These are phyloP conservation scores for Camelus dromedarius DNA, from an alignment of 2,113 vertebrate species.

Conservation along the genomic window DNA sequence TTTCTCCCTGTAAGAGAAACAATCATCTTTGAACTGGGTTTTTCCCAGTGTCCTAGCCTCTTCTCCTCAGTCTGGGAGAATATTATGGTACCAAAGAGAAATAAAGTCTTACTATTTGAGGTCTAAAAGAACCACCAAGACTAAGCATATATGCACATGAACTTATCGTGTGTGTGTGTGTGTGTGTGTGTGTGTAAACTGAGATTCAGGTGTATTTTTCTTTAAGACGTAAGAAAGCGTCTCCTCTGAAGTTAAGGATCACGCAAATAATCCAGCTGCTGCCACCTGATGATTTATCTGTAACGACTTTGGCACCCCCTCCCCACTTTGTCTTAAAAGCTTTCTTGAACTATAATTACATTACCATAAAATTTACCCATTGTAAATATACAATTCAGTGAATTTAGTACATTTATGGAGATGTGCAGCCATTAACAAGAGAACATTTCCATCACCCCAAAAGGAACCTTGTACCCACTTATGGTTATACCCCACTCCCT, in stretches of 20 bases:
- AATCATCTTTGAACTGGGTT: conserved; percentile 40
- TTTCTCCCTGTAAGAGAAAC: conserved; percentile 39
- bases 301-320: background rate
- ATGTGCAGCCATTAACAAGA: background rate
- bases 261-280: background rate
- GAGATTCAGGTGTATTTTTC: background rate
- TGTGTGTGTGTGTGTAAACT: background rate
- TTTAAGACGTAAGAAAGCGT: background rate
- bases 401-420: background rate
- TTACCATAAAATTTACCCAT: background rate
- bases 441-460: background rate
- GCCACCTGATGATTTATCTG: background rate
- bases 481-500: background rate
- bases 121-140: background rate
- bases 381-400: background rate
- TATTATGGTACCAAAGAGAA: conserved; percentile 41
- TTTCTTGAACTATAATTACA: background rate
- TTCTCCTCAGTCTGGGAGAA: background rate
- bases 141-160: background rate
- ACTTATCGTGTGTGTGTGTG: background rate
- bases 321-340: background rate
- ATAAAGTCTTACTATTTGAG: background rate
- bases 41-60: conserved; percentile 51
- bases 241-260: background rate
- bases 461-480: background rate